These are phyloP conservation scores for Gallinago paraguaiae DNA, from an alignment of 2,113 vertebrate genomes.

Conservation along the genomic window DNA sequence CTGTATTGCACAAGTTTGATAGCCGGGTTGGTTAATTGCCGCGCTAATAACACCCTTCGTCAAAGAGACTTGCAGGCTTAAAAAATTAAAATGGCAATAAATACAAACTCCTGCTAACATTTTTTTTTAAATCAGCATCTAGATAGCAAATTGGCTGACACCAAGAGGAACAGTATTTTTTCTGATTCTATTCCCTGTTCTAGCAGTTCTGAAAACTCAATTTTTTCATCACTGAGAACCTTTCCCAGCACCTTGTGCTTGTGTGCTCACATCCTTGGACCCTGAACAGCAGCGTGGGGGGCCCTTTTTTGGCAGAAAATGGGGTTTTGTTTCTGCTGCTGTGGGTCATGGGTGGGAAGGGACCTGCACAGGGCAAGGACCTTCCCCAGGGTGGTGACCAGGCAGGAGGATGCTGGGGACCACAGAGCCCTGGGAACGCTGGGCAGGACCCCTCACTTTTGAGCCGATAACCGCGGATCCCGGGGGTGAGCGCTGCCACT, in stretches of 20 bases:
- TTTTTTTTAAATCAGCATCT: not conserved
- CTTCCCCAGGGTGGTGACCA: not conserved
- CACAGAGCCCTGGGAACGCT: accelerated
- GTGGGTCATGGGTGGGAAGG: not conserved
- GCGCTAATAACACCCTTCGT: constrained; percentile 54
- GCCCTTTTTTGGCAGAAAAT: not conserved
- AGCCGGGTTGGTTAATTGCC: constrained; percentile 66
- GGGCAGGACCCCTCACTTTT: not conserved
- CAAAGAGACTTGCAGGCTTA: constrained; percentile 24
- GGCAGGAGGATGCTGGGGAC: not conserved
- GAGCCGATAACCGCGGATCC: accelerated
- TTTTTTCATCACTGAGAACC: not conserved
- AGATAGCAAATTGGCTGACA: not conserved
- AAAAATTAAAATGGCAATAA: not conserved
- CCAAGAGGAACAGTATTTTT: not conserved
- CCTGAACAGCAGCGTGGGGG: accelerated
- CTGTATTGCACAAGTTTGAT: constrained; percentile 45
- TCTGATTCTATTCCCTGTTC: not conserved
- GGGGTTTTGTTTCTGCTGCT: accelerated
- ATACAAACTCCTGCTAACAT: not conserved
- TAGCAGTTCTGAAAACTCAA: not conserved
- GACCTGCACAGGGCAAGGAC: not conserved
- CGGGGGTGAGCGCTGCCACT: accelerated
- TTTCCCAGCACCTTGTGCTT: accelerated
- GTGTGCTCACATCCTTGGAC: accelerated